A percentile compares a stretch with the other conserved stretches of the same genome.
These are phyloP conservation scores for Agelas oroides DNA, from an alignment of 37 sponge, comb jelly and placozoan species.

Conservation along the genomic window DNA sequence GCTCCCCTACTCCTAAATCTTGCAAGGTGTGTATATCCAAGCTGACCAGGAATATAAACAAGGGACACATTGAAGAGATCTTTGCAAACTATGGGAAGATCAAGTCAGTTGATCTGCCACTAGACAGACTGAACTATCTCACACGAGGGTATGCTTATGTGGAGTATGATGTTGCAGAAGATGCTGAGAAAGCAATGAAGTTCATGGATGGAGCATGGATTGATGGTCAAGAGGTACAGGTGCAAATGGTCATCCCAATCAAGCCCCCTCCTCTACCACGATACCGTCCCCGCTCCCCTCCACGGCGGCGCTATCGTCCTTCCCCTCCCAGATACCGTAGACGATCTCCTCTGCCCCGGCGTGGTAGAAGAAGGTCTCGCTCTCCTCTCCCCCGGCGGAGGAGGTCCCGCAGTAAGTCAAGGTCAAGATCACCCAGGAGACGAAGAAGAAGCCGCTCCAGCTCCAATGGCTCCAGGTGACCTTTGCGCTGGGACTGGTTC, in stretches of 20 bases:
- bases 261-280: slow-evolving; percentile 53
- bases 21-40: slow-evolving; percentile 73
- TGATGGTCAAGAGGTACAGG: slow-evolving; percentile 77
- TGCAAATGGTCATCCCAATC: slow-evolving; percentile 68
- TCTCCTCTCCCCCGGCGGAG: slow-evolving; percentile 9
- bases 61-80: slow-evolving; percentile 83
- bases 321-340: slow-evolving; percentile 4
- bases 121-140: slow-evolving; percentile 71
- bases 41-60: slow-evolving; percentile 83
- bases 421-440: slow-evolving; percentile 26
- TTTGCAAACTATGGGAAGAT: slow-evolving; percentile 81
- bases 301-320: slow-evolving; percentile 8
- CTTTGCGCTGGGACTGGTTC: neutral
- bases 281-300: slow-evolving; percentile 16
- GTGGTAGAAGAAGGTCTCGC: slow-evolving; percentile 4
- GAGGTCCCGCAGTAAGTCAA: neutral
- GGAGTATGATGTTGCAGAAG: slow-evolving; percentile 65
- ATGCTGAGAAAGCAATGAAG: slow-evolving; percentile 70
- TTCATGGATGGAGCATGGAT: slow-evolving; percentile 88
- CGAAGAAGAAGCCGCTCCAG: slow-evolving; percentile 26
- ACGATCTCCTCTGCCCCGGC: slow-evolving; percentile 23
- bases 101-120: slow-evolving; percentile 72
- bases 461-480: slow-evolving; percentile 3
- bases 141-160: slow-evolving; percentile 85
- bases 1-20: slow-evolving; percentile 59